Evolutionary conservation across 2,797 vertebrate species (phyloP).

Genomic region (Fistularia tabacaria): DNA sequence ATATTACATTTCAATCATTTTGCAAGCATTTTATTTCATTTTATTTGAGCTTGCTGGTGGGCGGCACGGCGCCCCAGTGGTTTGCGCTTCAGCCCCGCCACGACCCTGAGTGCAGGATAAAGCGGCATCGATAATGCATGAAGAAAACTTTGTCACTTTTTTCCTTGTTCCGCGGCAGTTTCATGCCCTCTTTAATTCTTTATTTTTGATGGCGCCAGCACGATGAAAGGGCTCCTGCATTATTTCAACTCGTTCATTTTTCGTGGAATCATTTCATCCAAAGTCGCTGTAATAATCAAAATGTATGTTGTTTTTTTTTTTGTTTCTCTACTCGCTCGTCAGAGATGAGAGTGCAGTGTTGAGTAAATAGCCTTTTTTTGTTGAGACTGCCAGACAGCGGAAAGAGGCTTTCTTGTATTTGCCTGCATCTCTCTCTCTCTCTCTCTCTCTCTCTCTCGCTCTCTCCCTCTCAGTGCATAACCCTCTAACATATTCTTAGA

Average conservation of each 20-base stretch:
- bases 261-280: constrained; percentile 23
- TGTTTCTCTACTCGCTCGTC: constrained; percentile 30
- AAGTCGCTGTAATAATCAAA: constrained; percentile 24
- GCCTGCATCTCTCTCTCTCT: constrained; percentile 37
- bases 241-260: constrained; percentile 22
- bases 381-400: constrained; percentile 42
- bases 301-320: constrained; percentile 9
- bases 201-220: constrained; percentile 35
- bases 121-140: too few relatives aligned
- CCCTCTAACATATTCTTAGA: constrained; percentile 20
- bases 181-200: constrained; percentile 53
- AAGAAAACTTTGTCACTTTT: too few relatives aligned
- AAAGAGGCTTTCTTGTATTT: constrained; percentile 70
- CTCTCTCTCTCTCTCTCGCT: constrained; percentile 40
- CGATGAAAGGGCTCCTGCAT: constrained; percentile 45
- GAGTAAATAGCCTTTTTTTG: constrained; percentile 63
- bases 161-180: constrained; percentile 21
- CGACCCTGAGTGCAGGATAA: too few relatives aligned
- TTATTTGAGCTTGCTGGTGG: too few relatives aligned
- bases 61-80: too few relatives aligned
- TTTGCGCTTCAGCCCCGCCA: too few relatives aligned
- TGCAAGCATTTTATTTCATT: too few relatives aligned
- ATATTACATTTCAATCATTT: too few relatives aligned
- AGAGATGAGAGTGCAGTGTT: constrained; percentile 56
- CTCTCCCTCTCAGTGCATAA: constrained; percentile 5